These are phyloP conservation scores for Dallia pectoralis DNA, from an alignment of 2,797 vertebrate species.

Conservation along the genomic window DNA sequence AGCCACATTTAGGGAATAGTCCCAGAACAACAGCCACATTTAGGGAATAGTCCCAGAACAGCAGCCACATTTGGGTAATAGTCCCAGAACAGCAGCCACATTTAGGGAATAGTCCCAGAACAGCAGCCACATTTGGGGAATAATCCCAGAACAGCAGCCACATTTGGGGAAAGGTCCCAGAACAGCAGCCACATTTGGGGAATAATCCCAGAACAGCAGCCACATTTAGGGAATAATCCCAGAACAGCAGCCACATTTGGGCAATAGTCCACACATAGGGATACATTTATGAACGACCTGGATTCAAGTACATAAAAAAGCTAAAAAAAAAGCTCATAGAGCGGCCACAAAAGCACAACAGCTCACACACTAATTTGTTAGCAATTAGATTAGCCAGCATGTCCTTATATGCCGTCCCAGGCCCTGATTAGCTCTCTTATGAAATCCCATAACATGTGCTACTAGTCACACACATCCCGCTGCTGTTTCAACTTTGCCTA, in stretches of 20 bases:
- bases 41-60: no score
- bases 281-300: not conserved
- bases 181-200: no score
- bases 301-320: not conserved
- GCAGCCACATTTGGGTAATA: no score
- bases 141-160: no score
- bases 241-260: no score
- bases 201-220: no score
- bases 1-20: not conserved
- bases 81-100: no score
- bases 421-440: conserved; percentile 16
- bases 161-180: no score
- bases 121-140: no score
- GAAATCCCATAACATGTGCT: conserved; percentile 15
- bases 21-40: not conserved
- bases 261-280: not conserved
- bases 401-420: conserved; percentile 5
- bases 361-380: conserved; percentile 26
- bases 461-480: not conserved
- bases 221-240: no score
- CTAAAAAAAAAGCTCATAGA: conserved; percentile 9
- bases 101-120: no score
- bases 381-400: conserved; percentile 23
- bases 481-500: not conserved
- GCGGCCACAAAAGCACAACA: conserved; percentile 21